A percentile compares a stretch with the other conserved stretches of the same genome.
Conservation (phyloP, 2,113 vertebrate species). For the Pterocles orientalis region DNA sequence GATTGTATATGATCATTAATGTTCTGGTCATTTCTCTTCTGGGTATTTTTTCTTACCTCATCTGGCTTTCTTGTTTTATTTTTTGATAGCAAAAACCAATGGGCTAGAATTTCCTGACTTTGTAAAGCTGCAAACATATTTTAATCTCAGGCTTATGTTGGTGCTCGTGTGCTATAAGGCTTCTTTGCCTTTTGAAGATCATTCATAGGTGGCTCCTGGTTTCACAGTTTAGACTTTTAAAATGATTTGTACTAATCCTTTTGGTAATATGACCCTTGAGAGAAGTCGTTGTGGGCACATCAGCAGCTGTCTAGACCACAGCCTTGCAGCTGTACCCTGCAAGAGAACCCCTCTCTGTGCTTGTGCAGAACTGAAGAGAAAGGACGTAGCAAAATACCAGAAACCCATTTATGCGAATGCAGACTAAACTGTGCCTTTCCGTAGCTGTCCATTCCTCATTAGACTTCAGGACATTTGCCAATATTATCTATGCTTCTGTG, state of each 20-base stretch:
- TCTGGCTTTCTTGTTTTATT: background rate
- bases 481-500: background rate
- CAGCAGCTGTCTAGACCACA: background rate
- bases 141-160: background rate
- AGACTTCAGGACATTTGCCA: background rate
- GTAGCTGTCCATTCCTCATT: constrained; percentile 13
- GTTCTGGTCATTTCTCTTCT: background rate
- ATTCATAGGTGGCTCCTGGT: background rate
- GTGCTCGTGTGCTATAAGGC: background rate
- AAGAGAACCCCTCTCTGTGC: background rate
- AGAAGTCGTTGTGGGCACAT: background rate
- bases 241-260: background rate
- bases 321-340: background rate
- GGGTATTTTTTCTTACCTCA: background rate
- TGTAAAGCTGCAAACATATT: background rate
- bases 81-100: background rate
- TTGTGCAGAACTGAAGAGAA: background rate
- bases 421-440: constrained; percentile 2
- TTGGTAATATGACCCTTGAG: background rate
- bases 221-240: background rate
- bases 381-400: background rate
- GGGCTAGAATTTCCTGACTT: background rate
- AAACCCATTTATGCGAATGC: background rate
- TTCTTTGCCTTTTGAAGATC: background rate
- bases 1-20: background rate